A percentile compares a stretch with the other conserved stretches of the same genome.
Conservation (phyloP, 2,113 vertebrate genomes). For the Chionomys nivalis region DNA sequence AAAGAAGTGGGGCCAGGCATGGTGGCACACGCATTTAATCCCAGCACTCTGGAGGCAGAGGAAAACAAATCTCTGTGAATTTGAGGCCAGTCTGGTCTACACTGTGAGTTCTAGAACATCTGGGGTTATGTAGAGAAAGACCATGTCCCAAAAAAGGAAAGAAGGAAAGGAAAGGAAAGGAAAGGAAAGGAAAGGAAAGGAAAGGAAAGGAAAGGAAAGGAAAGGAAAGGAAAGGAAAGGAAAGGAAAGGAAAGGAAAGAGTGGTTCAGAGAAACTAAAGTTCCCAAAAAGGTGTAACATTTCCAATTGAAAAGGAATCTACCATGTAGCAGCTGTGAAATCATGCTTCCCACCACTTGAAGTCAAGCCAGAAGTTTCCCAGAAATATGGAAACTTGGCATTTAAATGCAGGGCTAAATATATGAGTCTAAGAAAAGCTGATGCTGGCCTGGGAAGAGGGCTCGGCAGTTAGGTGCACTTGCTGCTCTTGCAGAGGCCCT, state of each 20-base stretch:
- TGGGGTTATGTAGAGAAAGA: not conserved
- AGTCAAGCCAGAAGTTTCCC: conserved; percentile 9
- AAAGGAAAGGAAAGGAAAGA: not conserved
- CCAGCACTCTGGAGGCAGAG: not conserved
- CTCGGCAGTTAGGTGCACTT: not conserved
- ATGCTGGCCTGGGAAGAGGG: not conserved
- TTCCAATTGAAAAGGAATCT: conserved; percentile 5
- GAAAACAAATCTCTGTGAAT: not conserved
- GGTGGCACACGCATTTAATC: not conserved
- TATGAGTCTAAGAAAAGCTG: not conserved
- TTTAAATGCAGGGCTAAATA: conserved; percentile 25
- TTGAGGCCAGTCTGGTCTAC: not conserved
- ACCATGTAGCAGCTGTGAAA: not conserved
- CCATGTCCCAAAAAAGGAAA: not conserved
- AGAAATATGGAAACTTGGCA: conserved; percentile 3
- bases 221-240: not conserved
- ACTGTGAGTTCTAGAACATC: not conserved
- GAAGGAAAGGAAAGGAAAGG: not conserved
- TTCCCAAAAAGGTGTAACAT: not conserved
- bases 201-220: not conserved
- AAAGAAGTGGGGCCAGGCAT: not conserved
- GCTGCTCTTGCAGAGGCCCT: not conserved
- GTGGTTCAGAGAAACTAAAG: not conserved
- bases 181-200: not conserved
- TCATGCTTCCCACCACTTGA: not conserved